Evolutionary conservation across 53 echinoderm and acorn worm genomes (phyloP), one percentile per base, ranked within the genome.

Genomic region (Hippasteria phrygiana): DNA sequence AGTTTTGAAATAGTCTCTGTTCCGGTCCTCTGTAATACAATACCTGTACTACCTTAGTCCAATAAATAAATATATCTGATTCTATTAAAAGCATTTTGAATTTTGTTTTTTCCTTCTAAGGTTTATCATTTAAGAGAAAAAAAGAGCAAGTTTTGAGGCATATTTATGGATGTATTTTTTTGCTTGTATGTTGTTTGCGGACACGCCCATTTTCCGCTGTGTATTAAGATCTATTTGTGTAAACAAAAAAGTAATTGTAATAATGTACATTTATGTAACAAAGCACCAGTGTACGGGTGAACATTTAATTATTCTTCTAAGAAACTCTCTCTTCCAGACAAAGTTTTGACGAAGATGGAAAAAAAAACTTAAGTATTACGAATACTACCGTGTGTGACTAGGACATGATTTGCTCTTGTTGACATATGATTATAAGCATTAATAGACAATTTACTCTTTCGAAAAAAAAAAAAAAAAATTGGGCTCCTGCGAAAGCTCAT

Each of bases 231-330:
- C 29, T 70, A 51, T 53, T 70, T 84, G 85, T 85, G 40, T 46
- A 85, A 75, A 27, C 50, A 43, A 48, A 42, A 75, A 47, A 48
- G 17, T 45, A 74, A 83, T 83, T 70, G 48, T 85, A 85, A 70
- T 71, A 70, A 85, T 85, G 85, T 85, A 85, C 85, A 85, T 85
- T 85, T 47, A 64, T 71, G 71, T 85, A 85, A 69, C 69, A 85
- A 85, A 70, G 85, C 85, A 85, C 85, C 85, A 85, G 27, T 85
- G 85, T 85, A 85, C 85, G 85, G 85, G 85, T 85, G 85, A 47
- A 31, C 51, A 51, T 85, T 47, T 75, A 42, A 85, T 39, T 55
- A 69, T 70, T 37, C 51, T 54, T 50, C 70, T 85, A 46, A 45
- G 42, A 70, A 85, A 70, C 33, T 65, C 82, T n/a, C n/a, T 82